These are phyloP conservation scores for Acanthaster planci DNA, from an alignment of 35 echinoderm and acorn worm species.

Conservation along the genomic window DNA sequence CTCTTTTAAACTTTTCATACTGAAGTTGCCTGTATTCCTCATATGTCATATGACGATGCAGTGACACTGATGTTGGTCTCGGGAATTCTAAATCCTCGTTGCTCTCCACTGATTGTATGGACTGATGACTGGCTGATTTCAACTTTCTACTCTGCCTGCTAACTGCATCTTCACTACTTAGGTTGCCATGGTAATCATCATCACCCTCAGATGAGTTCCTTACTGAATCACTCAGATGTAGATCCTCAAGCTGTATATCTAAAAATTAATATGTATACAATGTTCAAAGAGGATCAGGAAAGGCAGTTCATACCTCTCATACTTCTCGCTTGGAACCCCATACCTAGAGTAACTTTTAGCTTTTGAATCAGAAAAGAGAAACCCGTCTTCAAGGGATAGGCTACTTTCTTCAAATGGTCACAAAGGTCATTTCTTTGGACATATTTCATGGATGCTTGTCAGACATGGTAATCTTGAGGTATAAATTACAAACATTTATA, in stretches of 20 bases:
- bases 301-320: no score
- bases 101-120: constrained; percentile 62
- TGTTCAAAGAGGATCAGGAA: no score
- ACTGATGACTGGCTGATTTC: constrained; percentile 50
- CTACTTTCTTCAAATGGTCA: no score
- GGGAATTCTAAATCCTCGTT: constrained; percentile 85
- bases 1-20: constrained; percentile 95
- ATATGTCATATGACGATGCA: constrained; percentile 89
- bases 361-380: no score
- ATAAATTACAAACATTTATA: no score
- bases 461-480: no score
- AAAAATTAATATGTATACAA: not conserved
- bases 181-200: constrained; percentile 43
- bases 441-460: no score
- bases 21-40: constrained; percentile 91
- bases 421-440: no score
- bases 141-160: constrained; percentile 22
- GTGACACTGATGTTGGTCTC: constrained; percentile 81
- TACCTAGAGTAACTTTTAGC: no score
- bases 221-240: constrained; percentile 70
- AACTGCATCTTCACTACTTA: constrained; percentile 19
- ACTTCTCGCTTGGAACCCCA: no score
- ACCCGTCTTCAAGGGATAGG: no score
- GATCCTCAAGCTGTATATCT: constrained; percentile 70
- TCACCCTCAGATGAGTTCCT: constrained; percentile 71